Evolutionary conservation across 1,140 invertebrate species (phyloP).

Genomic region (Lethrus apterus): DNA sequence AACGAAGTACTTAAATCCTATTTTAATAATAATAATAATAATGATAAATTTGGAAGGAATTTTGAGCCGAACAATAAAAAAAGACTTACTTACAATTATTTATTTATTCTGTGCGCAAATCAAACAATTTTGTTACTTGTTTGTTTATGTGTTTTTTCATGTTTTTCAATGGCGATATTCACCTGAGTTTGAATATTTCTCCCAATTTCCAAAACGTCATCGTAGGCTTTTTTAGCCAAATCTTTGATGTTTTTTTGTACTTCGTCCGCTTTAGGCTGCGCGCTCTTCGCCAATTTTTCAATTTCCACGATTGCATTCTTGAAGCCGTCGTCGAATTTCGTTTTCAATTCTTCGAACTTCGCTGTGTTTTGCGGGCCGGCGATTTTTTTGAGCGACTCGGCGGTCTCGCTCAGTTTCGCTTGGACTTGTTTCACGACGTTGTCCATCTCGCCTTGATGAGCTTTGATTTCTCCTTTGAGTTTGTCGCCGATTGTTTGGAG

Average conservation of each 20-base stretch:
- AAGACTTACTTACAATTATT: too few species aligned
- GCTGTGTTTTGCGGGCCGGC: conserved; percentile 26
- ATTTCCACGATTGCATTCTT: conserved; percentile 28
- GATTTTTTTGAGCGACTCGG: conserved; percentile 21
- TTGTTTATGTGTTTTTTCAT: conserved; percentile 3
- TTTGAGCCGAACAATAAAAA: too few species aligned
- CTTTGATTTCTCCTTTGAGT: conserved; percentile 25
- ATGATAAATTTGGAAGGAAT: too few species aligned
- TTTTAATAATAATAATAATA: too few species aligned
- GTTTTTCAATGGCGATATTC: conserved; percentile 3
- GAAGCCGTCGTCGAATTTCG: conserved; percentile 27
- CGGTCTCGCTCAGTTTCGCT: conserved; percentile 23
- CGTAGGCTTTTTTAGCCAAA: conserved; percentile 22
- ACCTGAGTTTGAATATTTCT: background rate
- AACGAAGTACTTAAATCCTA: too few species aligned
- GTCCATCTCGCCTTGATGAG: conserved; percentile 30
- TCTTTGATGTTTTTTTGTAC: conserved; percentile 25
- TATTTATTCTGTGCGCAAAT: too few species aligned
- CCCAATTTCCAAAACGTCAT: conserved; percentile 1
- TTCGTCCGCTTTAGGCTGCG: conserved; percentile 32
- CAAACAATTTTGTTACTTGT: too few species aligned
- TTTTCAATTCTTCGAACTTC: conserved; percentile 29
- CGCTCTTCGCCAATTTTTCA: conserved; percentile 26
- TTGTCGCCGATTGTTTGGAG: conserved; percentile 26
- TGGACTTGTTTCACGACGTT: conserved; percentile 26